Conservation (phyloP, 2,888 invertebrate genomes). For the Lithophane socia region DNA sequence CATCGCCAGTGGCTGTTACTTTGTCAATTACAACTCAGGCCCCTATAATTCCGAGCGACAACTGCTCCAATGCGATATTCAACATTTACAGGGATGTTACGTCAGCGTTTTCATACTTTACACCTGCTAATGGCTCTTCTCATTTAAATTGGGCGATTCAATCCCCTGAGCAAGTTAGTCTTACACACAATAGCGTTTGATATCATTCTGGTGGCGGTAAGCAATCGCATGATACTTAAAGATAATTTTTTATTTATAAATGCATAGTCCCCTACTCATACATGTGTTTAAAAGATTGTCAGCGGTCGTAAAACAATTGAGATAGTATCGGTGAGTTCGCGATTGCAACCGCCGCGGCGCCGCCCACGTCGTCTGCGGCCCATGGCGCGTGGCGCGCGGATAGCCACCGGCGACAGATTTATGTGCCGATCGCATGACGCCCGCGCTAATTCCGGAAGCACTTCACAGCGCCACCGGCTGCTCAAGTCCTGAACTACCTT, state of each 20-base stretch:
- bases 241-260: conserved; percentile 20
- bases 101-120: conserved; percentile 66
- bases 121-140: conserved; percentile 57
- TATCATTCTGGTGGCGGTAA: background rate
- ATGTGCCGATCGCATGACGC: conserved; percentile 83
- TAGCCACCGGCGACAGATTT: conserved; percentile 81
- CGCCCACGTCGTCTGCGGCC: conserved; percentile 69
- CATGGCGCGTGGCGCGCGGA: conserved; percentile 63
- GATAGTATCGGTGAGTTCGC: conserved; percentile 68
- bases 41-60: conserved; percentile 51
- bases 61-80: conserved; percentile 64
- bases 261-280: conserved; percentile 10
- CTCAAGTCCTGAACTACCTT: conserved; percentile 64
- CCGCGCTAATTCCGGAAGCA: conserved; percentile 80
- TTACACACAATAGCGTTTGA: conserved; percentile 4
- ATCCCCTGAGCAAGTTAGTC: conserved; percentile 30
- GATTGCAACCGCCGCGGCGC: conserved; percentile 63
- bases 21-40: conserved; percentile 27
- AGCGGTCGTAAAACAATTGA: conserved; percentile 67
- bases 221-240: conserved; percentile 21
- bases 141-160: conserved; percentile 41
- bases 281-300: conserved; percentile 48
- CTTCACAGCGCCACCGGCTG: conserved; percentile 72
- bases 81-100: conserved; percentile 62
- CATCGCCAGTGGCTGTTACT: conserved; percentile 24